Percentiles rank a stretch among this genome's conserved stretches.
phyloP scores from a whole-genome alignment of 2,113 vertebrate genomes.

The Morone saxatilis region DNA sequence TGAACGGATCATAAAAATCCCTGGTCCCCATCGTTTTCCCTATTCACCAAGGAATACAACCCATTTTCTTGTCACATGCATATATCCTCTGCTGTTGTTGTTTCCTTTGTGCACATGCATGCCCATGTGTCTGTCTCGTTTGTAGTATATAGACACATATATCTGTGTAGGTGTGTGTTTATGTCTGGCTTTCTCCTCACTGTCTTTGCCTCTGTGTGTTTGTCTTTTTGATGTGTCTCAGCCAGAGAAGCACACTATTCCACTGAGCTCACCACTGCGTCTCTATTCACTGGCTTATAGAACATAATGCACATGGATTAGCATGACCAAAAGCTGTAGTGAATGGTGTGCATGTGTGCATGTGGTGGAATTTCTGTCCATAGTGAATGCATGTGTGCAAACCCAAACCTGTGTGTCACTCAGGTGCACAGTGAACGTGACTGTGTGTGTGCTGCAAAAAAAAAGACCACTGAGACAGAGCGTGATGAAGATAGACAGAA shows the following conservation, averaged over 20 bases:
- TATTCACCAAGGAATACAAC: conserved; percentile 55
- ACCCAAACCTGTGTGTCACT: conserved; percentile 14
- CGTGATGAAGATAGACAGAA: conserved; percentile 60
- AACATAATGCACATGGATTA: conserved; percentile 54
- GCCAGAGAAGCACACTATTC: conserved; percentile 26
- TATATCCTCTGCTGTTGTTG: conserved; percentile 40
- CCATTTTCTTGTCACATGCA: conserved; percentile 49
- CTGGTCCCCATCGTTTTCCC: conserved; percentile 44
- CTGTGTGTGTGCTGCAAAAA: conserved; percentile 2
- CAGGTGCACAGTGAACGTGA: background rate
- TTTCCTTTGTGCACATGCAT: conserved; percentile 11
- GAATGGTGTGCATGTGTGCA: background rate
- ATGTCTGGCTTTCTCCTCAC: conserved; percentile 17
- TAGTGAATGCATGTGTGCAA: conserved; percentile 5
- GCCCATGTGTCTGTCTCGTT: conserved; percentile 3
- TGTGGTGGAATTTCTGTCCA: background rate
- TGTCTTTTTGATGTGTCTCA: conserved; percentile 31
- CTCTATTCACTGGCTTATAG: conserved; percentile 35
- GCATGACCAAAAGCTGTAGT: conserved; percentile 25
- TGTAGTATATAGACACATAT: background rate
- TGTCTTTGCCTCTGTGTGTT: conserved; percentile 7
- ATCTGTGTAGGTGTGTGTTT: conserved; percentile 10
- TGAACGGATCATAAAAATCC: conserved; percentile 71
- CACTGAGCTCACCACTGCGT: conserved; percentile 21
- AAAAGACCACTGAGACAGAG: conserved; percentile 28